Conservation (phyloP, 2,797 vertebrate genomes). For the Tachyglossus aculeatus region DNA sequence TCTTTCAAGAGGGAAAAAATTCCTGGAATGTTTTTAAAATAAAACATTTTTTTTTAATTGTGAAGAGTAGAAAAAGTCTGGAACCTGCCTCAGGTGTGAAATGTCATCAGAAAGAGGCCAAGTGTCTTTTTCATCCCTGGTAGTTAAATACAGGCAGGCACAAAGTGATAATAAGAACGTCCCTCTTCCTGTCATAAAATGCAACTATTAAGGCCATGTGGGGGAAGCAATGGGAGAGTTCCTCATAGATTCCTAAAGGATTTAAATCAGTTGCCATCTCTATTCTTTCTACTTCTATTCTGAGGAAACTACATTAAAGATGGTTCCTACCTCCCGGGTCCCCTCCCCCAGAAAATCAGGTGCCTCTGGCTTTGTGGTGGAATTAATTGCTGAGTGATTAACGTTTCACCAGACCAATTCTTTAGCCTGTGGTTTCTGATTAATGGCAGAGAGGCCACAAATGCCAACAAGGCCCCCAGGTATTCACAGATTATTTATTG, state of each 20-base stretch:
- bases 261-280: neutral
- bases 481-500: slow-evolving; percentile 56
- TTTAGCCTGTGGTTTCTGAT: slow-evolving; percentile 59
- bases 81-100: neutral
- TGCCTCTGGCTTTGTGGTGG: slow-evolving; percentile 33
- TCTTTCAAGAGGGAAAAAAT: too few relatives aligned
- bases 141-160: neutral
- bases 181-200: neutral
- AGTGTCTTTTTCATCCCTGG: neutral
- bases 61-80: too few relatives aligned
- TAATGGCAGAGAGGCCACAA: slow-evolving; percentile 52
- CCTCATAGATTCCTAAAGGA: slow-evolving; percentile 10
- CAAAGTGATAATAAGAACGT: neutral
- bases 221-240: slow-evolving; percentile 10
- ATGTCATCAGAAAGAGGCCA: neutral
- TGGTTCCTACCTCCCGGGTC: neutral
- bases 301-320: slow-evolving; percentile 33
- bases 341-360: slow-evolving; percentile 46
- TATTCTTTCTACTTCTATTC: neutral
- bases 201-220: neutral
- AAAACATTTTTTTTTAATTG: too few relatives aligned
- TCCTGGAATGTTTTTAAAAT: too few relatives aligned
- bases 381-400: slow-evolving; percentile 67
- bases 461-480: slow-evolving; percentile 35
- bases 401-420: slow-evolving; percentile 56